Base-by-base conservation (phyloP, 1,140 invertebrate species). In the Neuroterus valhalla region DNA sequence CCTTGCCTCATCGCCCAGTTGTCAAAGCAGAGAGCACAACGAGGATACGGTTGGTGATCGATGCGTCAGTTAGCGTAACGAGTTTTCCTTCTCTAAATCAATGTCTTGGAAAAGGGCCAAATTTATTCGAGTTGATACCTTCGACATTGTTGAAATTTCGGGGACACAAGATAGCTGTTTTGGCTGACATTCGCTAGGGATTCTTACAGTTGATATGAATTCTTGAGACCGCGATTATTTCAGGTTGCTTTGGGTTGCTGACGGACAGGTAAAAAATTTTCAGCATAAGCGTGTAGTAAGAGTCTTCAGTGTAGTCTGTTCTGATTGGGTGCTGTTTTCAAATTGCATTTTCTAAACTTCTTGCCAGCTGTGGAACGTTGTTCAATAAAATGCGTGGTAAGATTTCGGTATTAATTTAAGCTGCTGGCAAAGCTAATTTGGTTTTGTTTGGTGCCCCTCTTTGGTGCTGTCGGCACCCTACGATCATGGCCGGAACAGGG, bases 221-320 rank as follows among this genome's bases (percentile, higher is more conserved):
- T 8, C 44, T 45, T 3, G 8, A 15, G 44, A 45, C 15, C 43
- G 44, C 44, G 44, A 45, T 8, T 3, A 12, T 15, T 45, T 45
- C 10, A 48, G 82, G 23, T 88, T 88, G 77, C 66, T 88, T 12
- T 89, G 87, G 86, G 70, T 74, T 66, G 44, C 8, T 45, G 44
- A 45, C 15, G 44, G 44, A 45, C 44, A 8, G 15, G 1, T 45
- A 8, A 2, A 45, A 45, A 15, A 3, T 45, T 45, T 45, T 45
- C 44, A 8, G 8, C 44, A 45, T 15, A 15, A 45, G 15, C 44
- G 44, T 2, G 45, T 73, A 8, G 71, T 68, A 2, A 67, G 50
- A 45, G 71, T 17, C 26, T 78, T 72, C 81, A 79, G 83, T 86
- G n/a, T 68, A 72, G 66, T 75, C 82, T 82, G 66, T 89, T 73